Evolutionary conservation across 2,797 vertebrate species (phyloP).

Genomic region (Eptatretus atami): DNA sequence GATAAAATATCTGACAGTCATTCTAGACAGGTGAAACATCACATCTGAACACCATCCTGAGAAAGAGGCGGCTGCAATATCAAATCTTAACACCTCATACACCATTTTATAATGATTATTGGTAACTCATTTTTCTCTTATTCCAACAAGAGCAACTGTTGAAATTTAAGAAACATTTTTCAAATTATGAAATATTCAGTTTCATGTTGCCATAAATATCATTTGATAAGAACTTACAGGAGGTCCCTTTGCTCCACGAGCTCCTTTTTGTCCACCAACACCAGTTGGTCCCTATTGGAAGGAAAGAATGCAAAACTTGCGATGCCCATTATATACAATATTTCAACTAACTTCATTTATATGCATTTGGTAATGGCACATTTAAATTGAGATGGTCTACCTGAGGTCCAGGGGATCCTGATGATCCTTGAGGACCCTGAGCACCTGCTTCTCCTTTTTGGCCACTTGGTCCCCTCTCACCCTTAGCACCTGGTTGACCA

Average conservation of each 20-base stretch:
- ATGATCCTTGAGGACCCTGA: slow-evolving; percentile 61
- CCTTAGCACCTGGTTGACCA: slow-evolving; percentile 57
- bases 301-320: background rate
- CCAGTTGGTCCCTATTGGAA: slow-evolving; percentile 1
- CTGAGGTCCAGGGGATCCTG: slow-evolving; percentile 52
- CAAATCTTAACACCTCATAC: too few relatives aligned
- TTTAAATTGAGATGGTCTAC: slow-evolving; percentile 14
- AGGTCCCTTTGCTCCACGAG: slow-evolving; percentile 2
- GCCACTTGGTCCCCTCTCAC: slow-evolving; percentile 54
- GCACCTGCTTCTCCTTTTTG: slow-evolving; percentile 70
- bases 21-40: too few relatives aligned
- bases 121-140: too few relatives aligned
- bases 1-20: too few relatives aligned
- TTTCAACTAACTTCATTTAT: too few relatives aligned
- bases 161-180: too few relatives aligned
- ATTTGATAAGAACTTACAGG: slow-evolving; percentile 1
- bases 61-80: too few relatives aligned
- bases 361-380: too few relatives aligned
- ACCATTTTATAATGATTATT: background rate
- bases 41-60: too few relatives aligned
- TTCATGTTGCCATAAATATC: background rate
- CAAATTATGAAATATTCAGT: too few relatives aligned
- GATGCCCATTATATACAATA: too few relatives aligned
- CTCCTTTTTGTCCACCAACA: slow-evolving; percentile 1
- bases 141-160: too few relatives aligned